phyloP scores from a whole-genome alignment of 2,797 vertebrate species.

The Myoxocephalus aenaeus region DNA sequence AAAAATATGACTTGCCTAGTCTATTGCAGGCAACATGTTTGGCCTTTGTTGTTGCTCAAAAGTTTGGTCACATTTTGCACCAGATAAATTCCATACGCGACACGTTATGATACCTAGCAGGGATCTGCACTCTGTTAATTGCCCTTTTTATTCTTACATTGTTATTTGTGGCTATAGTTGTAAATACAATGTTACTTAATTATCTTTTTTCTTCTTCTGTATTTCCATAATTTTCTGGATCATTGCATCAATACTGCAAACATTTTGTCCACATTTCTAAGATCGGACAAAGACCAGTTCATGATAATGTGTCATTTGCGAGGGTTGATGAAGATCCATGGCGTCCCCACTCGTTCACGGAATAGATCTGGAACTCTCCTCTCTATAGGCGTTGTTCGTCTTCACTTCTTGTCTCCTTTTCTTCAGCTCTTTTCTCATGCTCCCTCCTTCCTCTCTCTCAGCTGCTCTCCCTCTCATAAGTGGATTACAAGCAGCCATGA shows the following conservation, averaged over 20 bases:
- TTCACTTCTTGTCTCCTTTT: background rate
- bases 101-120: background rate
- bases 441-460: background rate
- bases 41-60: background rate
- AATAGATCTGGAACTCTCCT: slow-evolving; percentile 3
- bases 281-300: background rate
- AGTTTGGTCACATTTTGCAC: background rate
- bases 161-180: background rate
- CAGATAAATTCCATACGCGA: background rate
- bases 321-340: background rate
- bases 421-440: background rate
- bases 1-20: background rate
- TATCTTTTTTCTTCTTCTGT: background rate
- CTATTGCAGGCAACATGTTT: background rate
- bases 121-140: background rate
- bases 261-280: background rate
- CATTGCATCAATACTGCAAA: background rate
- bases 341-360: too few relatives aligned
- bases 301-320: background rate
- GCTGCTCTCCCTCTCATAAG: slow-evolving; percentile 29
- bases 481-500: slow-evolving; percentile 48
- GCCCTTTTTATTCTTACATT: background rate
- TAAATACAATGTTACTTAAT: background rate
- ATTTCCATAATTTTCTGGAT: background rate
- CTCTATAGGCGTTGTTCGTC: slow-evolving; percentile 2